phyloP scores from a whole-genome alignment of 2,888 invertebrate species.

The Sesamia inferens region DNA sequence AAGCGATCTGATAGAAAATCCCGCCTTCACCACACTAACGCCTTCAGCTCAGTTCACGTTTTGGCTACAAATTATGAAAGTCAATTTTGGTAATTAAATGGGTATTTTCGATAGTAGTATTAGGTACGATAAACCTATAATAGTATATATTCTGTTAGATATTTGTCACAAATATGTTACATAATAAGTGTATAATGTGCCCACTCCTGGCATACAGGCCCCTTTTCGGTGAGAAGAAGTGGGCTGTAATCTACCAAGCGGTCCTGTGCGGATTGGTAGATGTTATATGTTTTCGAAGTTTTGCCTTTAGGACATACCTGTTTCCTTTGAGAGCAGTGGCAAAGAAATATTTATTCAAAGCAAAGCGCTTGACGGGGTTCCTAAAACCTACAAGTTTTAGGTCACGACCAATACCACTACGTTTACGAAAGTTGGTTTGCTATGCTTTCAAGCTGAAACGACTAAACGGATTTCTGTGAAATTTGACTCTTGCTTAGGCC shows the following conservation, averaged over 20 bases:
- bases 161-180: background rate
- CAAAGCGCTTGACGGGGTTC: too few relatives aligned
- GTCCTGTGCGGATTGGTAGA: background rate
- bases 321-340: too few relatives aligned
- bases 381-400: too few relatives aligned
- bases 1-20: constrained; percentile 36
- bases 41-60: constrained; percentile 8
- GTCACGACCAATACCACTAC: too few relatives aligned
- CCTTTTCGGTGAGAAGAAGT: too few relatives aligned
- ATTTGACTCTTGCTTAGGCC: background rate
- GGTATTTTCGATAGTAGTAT: constrained; percentile 8
- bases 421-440: too few relatives aligned
- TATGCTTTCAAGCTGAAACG: background rate
- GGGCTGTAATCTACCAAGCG: too few relatives aligned
- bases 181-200: too few relatives aligned
- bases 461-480: background rate
- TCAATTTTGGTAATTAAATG: constrained; percentile 39
- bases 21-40: constrained; percentile 19
- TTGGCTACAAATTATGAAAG: constrained; percentile 28
- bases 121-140: background rate
- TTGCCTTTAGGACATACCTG: too few relatives aligned
- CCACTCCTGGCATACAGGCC: too few relatives aligned
- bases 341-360: too few relatives aligned
- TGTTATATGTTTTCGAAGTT: too few relatives aligned
- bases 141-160: background rate